Evolutionary conservation across 2,113 vertebrate species (phyloP), one percentile per base, ranked within the genome.

Genomic region (Potamarius usumacintae): DNA sequence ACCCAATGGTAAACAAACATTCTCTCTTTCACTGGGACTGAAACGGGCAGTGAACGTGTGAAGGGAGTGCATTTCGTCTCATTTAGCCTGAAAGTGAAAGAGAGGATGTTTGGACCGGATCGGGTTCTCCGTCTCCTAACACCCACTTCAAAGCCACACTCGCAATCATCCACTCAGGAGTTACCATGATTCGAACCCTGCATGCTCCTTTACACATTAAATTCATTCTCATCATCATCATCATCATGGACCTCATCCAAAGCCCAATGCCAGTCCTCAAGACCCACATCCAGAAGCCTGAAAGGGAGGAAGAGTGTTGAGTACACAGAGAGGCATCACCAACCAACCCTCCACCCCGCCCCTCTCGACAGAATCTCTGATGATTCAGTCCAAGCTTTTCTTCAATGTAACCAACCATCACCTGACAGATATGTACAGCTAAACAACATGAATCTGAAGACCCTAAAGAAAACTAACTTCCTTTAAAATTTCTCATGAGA

Each of bases 221-320:
- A 98, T 91, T 96, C 95, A 96, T 96, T 96, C 93, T 96, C 92
- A 94, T 97, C 97, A 94, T 97, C 52, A 55, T 55, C 52, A 57
- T 93, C 92, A 94, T 97, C 97, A 94, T 96, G 96, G 92, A 96
- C 93, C 94, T 98, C 97, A 96, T 99, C 97, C 96, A 98, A 94
- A 30, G 97, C 96, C 97, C 97, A 99, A 95, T 97, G 96, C 97
- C 97, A 98, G 96, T 98, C 97, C 94, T 97, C 97, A 94, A 97
- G 96, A 93, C 97, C 95, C 91, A 95, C 94, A 96, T 97, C 97
- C 94, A 97, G 96, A 93, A 96, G 94, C 96, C 98, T 99, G 97
- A 89, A 98, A 98, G 83, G 94, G 95, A 95, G 93, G 88, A 97
- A 96, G 93, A 92, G 90, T 87, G 94, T 89, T 87, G 94, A 95